Evolutionary conservation across 2,113 vertebrate genomes (phyloP), one percentile per base, ranked within the genome.

Genomic region (Gymnorhina tibicen): DNA sequence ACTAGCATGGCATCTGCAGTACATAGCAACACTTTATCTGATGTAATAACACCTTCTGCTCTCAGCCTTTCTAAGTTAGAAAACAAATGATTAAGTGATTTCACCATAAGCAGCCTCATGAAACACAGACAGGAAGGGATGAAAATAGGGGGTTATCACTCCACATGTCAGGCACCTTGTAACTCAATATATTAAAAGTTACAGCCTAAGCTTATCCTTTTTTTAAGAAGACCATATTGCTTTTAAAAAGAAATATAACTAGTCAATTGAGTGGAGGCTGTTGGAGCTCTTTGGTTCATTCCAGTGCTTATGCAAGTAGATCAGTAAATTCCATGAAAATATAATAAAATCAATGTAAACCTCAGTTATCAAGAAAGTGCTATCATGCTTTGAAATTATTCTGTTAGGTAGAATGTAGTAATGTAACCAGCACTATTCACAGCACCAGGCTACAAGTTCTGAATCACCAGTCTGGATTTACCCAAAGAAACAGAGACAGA

Each of bases 41-140:
- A 92, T 96, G 85, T 80, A 97, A 92, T 89, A 95, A 94, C 79
- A 22, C 91, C 91, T 95, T 95, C 95, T 97, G 94, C 77, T 97
- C 67, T 94, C 68, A 92, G 79, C 49, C 87, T 91, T 93, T 70
- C 81, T 66, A 78, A 96, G 83, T 91, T 89, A 93, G 74, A 83
- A 93, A 90, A 93, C 85, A 96, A 95, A 94, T 63, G 23, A 96
- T 95, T 93, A 94, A 93, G 72, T 63, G 42, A 83, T 70, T 88
- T 90, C 59, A 90, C 76, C 62, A 81, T 68, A 67, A 90, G 41
- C 56, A 88, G 76, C 60, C 30, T 85, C 66, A 44, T 30, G 59
- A 73, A 90, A 90, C 39, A 74, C 50, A 91, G 58, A 59, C 28
- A 90, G 63, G 22, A 56, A 78, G 32, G 26, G 37, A 75, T 56